These are phyloP conservation scores for Leguminivora glycinivorella DNA, from an alignment of 1,140 invertebrate species.

Conservation along the genomic window DNA sequence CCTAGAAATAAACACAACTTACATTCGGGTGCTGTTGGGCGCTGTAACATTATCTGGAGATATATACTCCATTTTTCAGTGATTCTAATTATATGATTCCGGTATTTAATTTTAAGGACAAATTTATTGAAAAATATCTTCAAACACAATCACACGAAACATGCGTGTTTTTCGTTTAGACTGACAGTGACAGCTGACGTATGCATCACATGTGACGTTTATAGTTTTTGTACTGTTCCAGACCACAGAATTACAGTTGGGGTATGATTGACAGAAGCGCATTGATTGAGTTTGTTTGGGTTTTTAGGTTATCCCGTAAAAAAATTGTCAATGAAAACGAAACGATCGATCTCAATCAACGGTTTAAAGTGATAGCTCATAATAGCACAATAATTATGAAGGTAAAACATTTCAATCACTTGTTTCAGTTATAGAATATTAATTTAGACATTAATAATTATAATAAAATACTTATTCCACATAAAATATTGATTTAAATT, in stretches of 20 bases:
- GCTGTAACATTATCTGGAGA: constrained; percentile 49
- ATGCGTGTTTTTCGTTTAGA: neutral
- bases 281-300: too few relatives aligned
- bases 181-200: neutral
- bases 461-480: too few relatives aligned
- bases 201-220: neutral
- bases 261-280: too few relatives aligned
- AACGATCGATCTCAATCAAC: neutral
- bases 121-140: neutral
- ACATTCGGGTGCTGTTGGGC: constrained; percentile 57
- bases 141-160: neutral
- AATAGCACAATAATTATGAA: too few relatives aligned
- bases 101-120: neutral
- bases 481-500: neutral
- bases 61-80: constrained; percentile 61
- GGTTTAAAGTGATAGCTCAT: neutral
- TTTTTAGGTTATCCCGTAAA: too few relatives aligned
- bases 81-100: neutral
- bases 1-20: constrained; percentile 44
- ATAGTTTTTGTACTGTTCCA: neutral
- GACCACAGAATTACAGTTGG: too few relatives aligned
- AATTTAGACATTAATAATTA: too few relatives aligned
- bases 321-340: neutral
- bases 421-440: too few relatives aligned
- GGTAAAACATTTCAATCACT: too few relatives aligned